Evolutionary conservation across 2,113 vertebrate genomes (phyloP), one percentile per base, ranked within the genome.

Genomic region (Thermophis baileyi): DNA sequence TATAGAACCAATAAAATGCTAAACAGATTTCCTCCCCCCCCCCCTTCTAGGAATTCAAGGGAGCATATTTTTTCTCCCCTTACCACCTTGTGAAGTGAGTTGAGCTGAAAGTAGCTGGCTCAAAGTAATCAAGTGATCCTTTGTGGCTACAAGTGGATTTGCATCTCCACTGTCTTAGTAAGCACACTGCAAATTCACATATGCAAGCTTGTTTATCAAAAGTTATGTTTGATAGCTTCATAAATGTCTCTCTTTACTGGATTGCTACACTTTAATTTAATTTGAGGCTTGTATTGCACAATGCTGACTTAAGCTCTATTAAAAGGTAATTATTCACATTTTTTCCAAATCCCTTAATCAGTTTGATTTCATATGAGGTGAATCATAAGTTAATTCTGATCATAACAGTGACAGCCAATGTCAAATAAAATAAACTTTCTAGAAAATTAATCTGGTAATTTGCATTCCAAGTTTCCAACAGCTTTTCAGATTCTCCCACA

Each of bases 401-500:
- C 0, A 12, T 35, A 20, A 60, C 51, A 54, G 30, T 60, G 25
- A 89, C 49, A 69, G 20, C 85, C 90, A 3, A 24, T 0, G 0
- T 49, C 18, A 81, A 7, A 54, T 63, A 74, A 87, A 93, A 0
- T 9, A 46, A 0, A 44, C 44, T 91, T 40, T 94, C 69, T 93
- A 92, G 91, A 92, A 95, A 94, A 94, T 14, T 0, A 91, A 30
- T 18, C 44, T 94, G 93, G 94, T 88, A 55, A 0, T 40, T 6
- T 94, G 94, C 92, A 93, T 87, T 60, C 50, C 88, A 94, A 53
- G 35, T 55, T 89, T 93, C 89, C 20, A 85, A 44, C 16, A 0
- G 3, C 47, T 51, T 0, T 47, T 86, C 92, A 0, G 0, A 1
- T 74, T 74, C 6, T 94, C 0, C 0, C 50, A 47, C 25, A 51